Evolutionary conservation across 2,888 invertebrate genomes (phyloP).

Genomic region (Hetaerina titia): DNA sequence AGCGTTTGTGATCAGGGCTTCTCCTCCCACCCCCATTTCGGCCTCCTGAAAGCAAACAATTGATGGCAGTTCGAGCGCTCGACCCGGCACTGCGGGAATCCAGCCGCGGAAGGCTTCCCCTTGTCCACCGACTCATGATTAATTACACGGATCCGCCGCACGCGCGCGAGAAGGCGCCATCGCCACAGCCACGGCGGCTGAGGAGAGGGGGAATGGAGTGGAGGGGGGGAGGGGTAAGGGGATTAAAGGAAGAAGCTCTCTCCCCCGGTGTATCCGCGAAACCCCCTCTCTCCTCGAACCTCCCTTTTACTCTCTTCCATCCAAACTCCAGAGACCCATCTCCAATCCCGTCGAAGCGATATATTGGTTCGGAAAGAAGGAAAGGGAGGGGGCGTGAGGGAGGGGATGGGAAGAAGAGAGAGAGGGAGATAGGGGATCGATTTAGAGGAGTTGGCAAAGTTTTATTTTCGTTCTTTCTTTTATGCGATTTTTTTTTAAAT

Average conservation of each 20-base stretch:
- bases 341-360: constrained; percentile 1
- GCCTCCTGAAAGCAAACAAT: not conserved
- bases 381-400: not conserved
- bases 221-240: not conserved
- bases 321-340: not conserved
- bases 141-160: not conserved
- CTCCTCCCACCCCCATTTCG: not conserved
- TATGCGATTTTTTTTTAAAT: not conserved
- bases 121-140: constrained; percentile 10
- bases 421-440: not conserved
- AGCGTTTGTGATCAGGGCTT: not conserved
- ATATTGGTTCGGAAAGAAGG: not conserved
- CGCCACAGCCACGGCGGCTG: not conserved
- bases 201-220: not conserved
- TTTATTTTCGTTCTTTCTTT: not conserved
- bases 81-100: not conserved
- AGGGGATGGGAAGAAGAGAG: no score
- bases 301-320: not conserved
- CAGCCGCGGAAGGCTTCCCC: not conserved
- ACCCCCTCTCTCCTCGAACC: not conserved
- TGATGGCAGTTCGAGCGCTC: not conserved
- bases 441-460: not conserved
- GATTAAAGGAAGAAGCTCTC: not conserved
- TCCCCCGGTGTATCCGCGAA: not conserved
- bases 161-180: not conserved